Base-by-base conservation (phyloP, 2,888 invertebrate species). In the Polydrusus cervinus region DNA sequence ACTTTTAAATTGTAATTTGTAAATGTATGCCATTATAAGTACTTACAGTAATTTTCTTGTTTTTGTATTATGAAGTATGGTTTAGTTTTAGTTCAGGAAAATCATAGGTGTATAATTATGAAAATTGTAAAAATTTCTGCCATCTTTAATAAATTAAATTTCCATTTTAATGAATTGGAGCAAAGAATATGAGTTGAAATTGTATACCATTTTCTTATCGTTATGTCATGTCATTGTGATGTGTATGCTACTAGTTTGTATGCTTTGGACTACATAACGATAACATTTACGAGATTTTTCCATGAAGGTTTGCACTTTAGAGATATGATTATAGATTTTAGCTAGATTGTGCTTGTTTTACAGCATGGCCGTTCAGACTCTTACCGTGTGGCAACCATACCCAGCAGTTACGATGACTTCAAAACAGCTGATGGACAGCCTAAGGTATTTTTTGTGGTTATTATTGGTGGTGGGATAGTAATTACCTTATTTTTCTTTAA, bases 321-420 rank as follows among this genome's bases (percentile, higher is more conserved):
- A 34, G 51, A 38, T 34, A 16, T 34, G 25, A 11, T 11, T 66
- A 34, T 34, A 49, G 30, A 47, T 60, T 75, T 73, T 74, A 73
- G 76, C 62, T 68, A 55, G 55, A 65, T 77, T 74, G 65, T 74
- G 75, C 70, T 75, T 71, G 75, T 75, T 71, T 75, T 84, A 72
- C 93, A 96, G 95, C 95, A 95, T 93, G 96, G 95, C 90, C 94
- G 96, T 88, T 93, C 96, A 88, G 98, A 98, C 91, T 97, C 97
- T 88, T 98, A 98, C 91, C 94, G 98, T 88, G 96, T 96, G 91
- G 98, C 98, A 84, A 97, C 97, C 87, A 94, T 97, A 88, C 94
- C 96, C 84, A 91, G 93, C 89, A 90, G 94, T 89, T 93, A 95
- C 91, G 96, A 96, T 89, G 97, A 97, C 93, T 96, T 96, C 93